Evolutionary conservation across 2,113 vertebrate species (phyloP).

Genomic region (Tringa solitaria): DNA sequence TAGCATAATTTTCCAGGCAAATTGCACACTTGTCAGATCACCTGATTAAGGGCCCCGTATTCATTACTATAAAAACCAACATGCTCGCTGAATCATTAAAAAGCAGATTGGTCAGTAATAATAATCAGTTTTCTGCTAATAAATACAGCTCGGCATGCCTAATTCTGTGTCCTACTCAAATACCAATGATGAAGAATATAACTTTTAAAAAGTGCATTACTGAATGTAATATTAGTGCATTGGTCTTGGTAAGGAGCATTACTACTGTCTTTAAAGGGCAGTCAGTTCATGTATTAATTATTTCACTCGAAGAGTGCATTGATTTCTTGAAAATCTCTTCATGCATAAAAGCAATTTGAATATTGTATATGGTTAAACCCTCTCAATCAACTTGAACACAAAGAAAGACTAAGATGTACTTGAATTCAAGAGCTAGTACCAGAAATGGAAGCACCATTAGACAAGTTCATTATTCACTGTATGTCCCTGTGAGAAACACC

Average conservation of each 20-base stretch:
- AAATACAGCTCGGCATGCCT: conserved; percentile 1
- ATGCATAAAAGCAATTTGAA: conserved; percentile 46
- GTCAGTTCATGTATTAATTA: conserved; percentile 49
- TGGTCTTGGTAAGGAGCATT: neutral
- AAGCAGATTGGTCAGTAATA: conserved; percentile 48
- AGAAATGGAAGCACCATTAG: neutral
- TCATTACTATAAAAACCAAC: conserved; percentile 49
- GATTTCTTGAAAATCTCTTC: conserved; percentile 43
- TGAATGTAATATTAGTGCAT: neutral
- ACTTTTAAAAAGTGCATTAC: conserved; percentile 44
- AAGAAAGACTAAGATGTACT: neutral
- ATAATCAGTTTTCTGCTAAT: conserved; percentile 64
- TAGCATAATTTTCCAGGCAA: conserved; percentile 66
- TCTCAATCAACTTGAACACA: conserved; percentile 28
- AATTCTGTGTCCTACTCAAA: conserved; percentile 40
- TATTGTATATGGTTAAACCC: neutral
- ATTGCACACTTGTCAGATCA: conserved; percentile 61
- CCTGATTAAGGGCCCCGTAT: conserved; percentile 65
- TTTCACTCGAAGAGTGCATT: conserved; percentile 1
- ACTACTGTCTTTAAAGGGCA: conserved; percentile 43
- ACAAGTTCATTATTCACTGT: neutral
- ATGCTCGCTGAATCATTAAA: conserved; percentile 13
- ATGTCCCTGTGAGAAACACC: rapidly evolving
- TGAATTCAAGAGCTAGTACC: neutral
- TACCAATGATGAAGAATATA: conserved; percentile 29